Base-by-base conservation (phyloP, 2,797 vertebrate genomes). In the Clarias laeviceps region DNA sequence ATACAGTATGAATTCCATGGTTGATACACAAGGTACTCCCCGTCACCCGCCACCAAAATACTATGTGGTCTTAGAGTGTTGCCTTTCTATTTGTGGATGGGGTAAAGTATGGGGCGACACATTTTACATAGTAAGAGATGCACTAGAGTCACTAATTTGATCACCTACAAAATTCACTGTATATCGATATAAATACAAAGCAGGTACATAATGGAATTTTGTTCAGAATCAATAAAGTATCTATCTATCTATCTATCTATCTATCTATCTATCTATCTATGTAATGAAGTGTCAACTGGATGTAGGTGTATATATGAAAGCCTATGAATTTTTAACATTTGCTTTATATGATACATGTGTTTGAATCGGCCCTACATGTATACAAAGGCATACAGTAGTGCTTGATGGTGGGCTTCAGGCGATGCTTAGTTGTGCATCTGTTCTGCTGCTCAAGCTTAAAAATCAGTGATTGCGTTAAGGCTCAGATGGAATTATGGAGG, bases 401-500 rank as follows among this genome's bases (percentile, higher is more conserved):
- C 40, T 54, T 68, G 73, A 77, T 61, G 4, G 40, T 68, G 45
- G 37, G 62, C 78, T 65, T 79, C 82, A 27, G 79, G 62, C 78
- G 29, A 68, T 37, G 24, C 57, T 72, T 70, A 64, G 86, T 70
- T 88, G 76, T 77, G 81, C 82, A 45, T 87, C 66, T 87, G 70
- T 57, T 79, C 87, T 54, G 70, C 65, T 72, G 83, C 77, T 70
- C 32, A 15, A 69, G 85, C 80, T 87, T 81, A 76, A 89, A 87
- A 89, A 87, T 87, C 68, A 82, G 59, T 77, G 80, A 86, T 84
- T 90, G 82, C 69, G 66, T 80, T 78, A 84, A 85, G 85, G 86
- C 59, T 84, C 29, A 61, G 74, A 82, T 66, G 61, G 85, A 86
- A 90, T 88, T 88, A 87, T 80, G 85, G 88, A 85, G 81, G 87